Conservation (phyloP, 1,140 invertebrate genomes). For the Dendrolimus punctatus region DNA sequence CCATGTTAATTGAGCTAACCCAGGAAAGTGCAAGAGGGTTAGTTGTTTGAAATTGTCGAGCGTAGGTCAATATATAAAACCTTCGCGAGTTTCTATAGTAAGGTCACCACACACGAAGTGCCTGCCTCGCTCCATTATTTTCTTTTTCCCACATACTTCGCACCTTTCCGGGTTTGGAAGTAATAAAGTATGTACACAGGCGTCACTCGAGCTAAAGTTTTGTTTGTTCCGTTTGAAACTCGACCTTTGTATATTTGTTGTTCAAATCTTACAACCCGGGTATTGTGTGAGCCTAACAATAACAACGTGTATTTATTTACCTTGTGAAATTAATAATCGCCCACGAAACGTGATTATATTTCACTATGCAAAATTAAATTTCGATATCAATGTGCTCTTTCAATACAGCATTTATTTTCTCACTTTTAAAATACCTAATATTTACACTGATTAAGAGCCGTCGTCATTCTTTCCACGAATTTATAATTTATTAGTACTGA, state of each 20-base stretch:
- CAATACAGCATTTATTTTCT: background rate
- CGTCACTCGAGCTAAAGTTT: constrained; percentile 12
- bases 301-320: constrained; percentile 12
- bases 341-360: constrained; percentile 9
- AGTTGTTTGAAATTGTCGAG: too few relatives aligned
- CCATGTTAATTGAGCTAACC: too few relatives aligned
- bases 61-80: too few relatives aligned
- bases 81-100: background rate
- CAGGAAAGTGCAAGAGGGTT: too few relatives aligned
- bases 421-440: constrained; percentile 11
- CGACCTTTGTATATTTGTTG: constrained; percentile 4
- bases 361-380: constrained; percentile 9
- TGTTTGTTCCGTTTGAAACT: constrained; percentile 15
- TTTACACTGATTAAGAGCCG: constrained; percentile 8
- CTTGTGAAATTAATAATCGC: constrained; percentile 12
- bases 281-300: constrained; percentile 10
- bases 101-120: constrained; percentile 26
- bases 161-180: constrained; percentile 15
- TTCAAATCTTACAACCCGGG: constrained; percentile 9
- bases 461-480: constrained; percentile 23
- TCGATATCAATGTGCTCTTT: background rate
- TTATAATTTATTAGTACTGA: constrained; percentile 28
- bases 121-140: constrained; percentile 26
- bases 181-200: constrained; percentile 15
- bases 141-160: constrained; percentile 17